phyloP scores from a whole-genome alignment of 2,888 invertebrate species.

The Tenthredo livida region DNA sequence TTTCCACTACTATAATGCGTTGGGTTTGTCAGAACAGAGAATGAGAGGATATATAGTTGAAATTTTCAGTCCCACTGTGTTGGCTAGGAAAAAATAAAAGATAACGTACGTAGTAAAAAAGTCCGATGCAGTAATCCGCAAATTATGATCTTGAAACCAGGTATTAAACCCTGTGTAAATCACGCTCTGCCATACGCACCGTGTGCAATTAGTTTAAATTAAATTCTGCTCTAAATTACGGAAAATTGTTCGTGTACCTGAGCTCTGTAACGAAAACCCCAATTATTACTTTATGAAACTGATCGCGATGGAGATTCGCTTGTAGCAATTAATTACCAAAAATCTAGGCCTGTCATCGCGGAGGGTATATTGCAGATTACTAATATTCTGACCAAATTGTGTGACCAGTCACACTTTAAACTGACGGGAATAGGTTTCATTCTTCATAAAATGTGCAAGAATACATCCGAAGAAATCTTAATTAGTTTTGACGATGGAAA shows the following conservation, averaged over 20 bases:
- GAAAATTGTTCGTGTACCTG: background rate
- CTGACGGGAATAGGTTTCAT: too few relatives aligned
- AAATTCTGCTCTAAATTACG: background rate
- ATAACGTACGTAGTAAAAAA: background rate
- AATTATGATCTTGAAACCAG: background rate
- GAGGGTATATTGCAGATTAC: background rate
- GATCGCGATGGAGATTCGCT: background rate
- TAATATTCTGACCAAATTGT: background rate
- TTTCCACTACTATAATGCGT: background rate
- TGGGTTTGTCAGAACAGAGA: background rate
- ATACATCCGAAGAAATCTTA: background rate
- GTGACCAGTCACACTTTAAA: background rate
- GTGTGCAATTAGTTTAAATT: slow-evolving; percentile 2
- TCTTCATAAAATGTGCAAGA: background rate
- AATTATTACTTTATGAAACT: background rate
- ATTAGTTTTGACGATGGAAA: background rate
- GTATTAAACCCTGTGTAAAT: slow-evolving; percentile 11
- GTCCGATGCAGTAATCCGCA: background rate
- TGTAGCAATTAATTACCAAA: background rate
- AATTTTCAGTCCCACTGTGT: slow-evolving; percentile 1
- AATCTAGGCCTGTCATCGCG: background rate
- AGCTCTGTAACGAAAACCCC: background rate
- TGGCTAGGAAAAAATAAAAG: slow-evolving; percentile 2
- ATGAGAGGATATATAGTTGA: background rate
- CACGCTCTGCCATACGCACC: background rate